phyloP scores from a whole-genome alignment of 2,113 vertebrate genomes.

The Tragelaphus imberbis region DNA sequence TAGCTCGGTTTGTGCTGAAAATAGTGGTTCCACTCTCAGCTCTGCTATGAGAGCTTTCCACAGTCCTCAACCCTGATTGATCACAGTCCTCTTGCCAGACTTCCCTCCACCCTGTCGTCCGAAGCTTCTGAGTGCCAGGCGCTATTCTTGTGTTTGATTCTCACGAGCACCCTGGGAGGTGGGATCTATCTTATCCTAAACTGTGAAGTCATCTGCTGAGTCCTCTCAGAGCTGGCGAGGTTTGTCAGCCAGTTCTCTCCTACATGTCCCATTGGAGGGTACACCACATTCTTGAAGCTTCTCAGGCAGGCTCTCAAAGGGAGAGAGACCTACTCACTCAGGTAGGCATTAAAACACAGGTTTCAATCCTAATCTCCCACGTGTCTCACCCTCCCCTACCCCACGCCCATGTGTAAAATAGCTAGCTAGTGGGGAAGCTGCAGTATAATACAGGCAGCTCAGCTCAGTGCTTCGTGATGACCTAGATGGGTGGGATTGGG shows the following conservation, averaged over 20 bases:
- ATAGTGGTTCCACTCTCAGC: neutral
- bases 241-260: neutral
- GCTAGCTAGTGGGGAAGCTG: neutral
- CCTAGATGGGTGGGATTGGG: neutral
- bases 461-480: neutral
- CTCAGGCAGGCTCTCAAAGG: neutral
- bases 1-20: neutral
- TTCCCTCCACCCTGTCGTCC: neutral
- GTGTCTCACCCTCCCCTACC: neutral
- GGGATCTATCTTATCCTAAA: neutral
- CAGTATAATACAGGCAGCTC: neutral
- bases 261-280: fast-evolving
- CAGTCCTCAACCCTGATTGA: neutral
- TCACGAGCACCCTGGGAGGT: neutral
- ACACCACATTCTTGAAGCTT: neutral
- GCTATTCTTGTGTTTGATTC: neutral
- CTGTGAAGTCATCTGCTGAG: neutral
- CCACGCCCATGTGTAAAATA: neutral
- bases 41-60: neutral
- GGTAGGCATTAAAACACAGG: neutral
- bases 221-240: neutral
- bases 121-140: neutral
- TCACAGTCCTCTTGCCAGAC: neutral
- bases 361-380: neutral
- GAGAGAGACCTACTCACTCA: neutral